A percentile compares a stretch with the other conserved stretches of the same genome.
phyloP scores from a whole-genome alignment of 2,888 invertebrate genomes.

The Melitaea athalia region DNA sequence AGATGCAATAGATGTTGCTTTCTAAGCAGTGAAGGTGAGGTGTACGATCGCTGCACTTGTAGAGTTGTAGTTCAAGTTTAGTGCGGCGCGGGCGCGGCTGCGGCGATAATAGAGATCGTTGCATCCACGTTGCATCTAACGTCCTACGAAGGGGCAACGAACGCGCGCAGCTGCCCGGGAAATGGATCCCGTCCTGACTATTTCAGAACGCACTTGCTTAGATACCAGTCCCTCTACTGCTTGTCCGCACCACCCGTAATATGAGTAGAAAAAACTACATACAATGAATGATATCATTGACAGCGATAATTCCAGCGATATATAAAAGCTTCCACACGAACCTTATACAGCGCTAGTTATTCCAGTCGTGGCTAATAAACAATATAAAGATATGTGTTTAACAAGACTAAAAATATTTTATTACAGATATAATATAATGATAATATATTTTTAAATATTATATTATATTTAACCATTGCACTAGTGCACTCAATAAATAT shows the following conservation, averaged over 20 bases:
- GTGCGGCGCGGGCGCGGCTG: slow-evolving; percentile 56
- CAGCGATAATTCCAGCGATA: slow-evolving; percentile 40
- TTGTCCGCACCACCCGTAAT: slow-evolving; percentile 62
- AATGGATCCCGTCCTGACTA: slow-evolving; percentile 80
- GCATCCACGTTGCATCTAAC: slow-evolving; percentile 81
- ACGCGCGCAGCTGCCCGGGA: slow-evolving; percentile 80
- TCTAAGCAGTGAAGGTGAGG: slow-evolving; percentile 80
- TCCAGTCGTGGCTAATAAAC: slow-evolving; percentile 19
- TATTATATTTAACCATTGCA: neutral
- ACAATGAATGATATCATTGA: slow-evolving; percentile 40
- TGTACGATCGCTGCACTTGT: slow-evolving; percentile 67
- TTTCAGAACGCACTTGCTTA: slow-evolving; percentile 75
- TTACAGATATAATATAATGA: neutral
- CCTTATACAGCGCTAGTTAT: slow-evolving; percentile 27
- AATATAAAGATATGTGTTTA: neutral
- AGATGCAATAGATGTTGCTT: slow-evolving; percentile 75
- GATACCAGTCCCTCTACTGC: slow-evolving; percentile 61
- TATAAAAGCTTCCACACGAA: slow-evolving; percentile 23
- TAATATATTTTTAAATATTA: neutral
- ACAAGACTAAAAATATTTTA: neutral
- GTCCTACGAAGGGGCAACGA: slow-evolving; percentile 76
- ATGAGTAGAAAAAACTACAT: slow-evolving; percentile 53
- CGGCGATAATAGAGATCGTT: slow-evolving; percentile 74
- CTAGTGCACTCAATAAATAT: too few relatives aligned
- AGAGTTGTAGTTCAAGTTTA: slow-evolving; percentile 79